Evolutionary conservation across 2,797 vertebrate genomes (phyloP).

Genomic region (Staurois parvus): DNA sequence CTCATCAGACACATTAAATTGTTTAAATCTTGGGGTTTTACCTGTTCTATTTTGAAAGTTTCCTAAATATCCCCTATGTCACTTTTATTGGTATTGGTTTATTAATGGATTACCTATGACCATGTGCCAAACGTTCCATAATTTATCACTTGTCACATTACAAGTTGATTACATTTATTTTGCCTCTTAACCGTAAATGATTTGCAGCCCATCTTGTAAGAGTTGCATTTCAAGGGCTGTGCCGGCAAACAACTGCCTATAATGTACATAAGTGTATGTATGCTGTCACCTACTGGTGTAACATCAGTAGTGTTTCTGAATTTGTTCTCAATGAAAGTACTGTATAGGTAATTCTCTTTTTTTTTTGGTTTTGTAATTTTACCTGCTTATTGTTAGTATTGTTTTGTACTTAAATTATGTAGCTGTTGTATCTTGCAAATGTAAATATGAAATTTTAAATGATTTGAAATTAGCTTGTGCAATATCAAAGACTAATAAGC

Average conservation of each 20-base stretch:
- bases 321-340: slow-evolving; percentile 8
- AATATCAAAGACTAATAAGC: slow-evolving; percentile 51
- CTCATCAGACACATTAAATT: background rate
- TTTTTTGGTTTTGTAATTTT: slow-evolving; percentile 16
- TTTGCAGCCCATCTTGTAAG: background rate
- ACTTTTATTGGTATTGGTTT: background rate
- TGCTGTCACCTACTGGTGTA: slow-evolving; percentile 45
- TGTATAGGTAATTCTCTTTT: slow-evolving; percentile 24
- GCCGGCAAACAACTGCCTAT: slow-evolving; percentile 9
- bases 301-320: slow-evolving; percentile 21
- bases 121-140: background rate
- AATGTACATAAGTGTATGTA: slow-evolving; percentile 24
- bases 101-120: background rate
- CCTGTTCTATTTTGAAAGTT: background rate
- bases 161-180: background rate
- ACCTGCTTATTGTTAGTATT: slow-evolving; percentile 47
- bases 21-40: background rate
- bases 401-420: slow-evolving; percentile 57
- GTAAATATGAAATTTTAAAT: slow-evolving; percentile 60
- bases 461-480: slow-evolving; percentile 50
- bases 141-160: slow-evolving; percentile 1
- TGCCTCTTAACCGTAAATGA: background rate
- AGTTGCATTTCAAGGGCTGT: slow-evolving; percentile 12
- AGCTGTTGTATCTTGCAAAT: slow-evolving; percentile 28
- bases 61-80: background rate